Evolutionary conservation across 1,140 invertebrate species (phyloP).

Genomic region (Stenopsyche tienmushanensis): DNA sequence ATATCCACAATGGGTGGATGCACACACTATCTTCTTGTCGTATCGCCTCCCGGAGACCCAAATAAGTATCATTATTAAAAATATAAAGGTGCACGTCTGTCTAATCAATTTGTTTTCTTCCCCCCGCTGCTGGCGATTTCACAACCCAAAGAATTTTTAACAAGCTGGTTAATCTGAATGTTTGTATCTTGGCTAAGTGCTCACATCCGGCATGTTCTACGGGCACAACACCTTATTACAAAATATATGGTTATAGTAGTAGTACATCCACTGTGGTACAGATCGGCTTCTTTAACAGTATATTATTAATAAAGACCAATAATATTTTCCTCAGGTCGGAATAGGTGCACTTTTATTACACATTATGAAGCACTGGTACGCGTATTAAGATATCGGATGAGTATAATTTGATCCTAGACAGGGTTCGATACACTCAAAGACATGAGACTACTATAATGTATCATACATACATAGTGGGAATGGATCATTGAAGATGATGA

Average conservation of each 20-base stretch:
- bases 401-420: too few species aligned
- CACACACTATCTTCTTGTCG: constrained; percentile 12
- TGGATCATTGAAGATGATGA: too few species aligned
- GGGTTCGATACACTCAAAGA: too few species aligned
- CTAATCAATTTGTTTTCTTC: constrained; percentile 34
- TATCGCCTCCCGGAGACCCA: constrained; percentile 7
- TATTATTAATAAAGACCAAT: not conserved
- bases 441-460: too few species aligned
- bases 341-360: not conserved
- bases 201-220: constrained; percentile 27
- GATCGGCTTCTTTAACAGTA: not conserved
- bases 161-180: constrained; percentile 37
- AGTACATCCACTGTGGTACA: not conserved
- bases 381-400: too few species aligned
- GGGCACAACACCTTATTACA: constrained; percentile 34
- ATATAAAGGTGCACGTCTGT: constrained; percentile 1
- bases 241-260: constrained; percentile 3
- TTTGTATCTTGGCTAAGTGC: constrained; percentile 38
- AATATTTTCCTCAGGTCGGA: not conserved
- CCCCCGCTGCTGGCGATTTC: constrained; percentile 17
- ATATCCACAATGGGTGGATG: constrained; percentile 22
- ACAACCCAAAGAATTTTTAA: constrained; percentile 39
- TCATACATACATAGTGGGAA: too few species aligned
- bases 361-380: too few species aligned
- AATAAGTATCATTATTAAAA: constrained; percentile 27